phyloP scores from a whole-genome alignment of 2,113 vertebrate genomes.

The Trematocara stigmaticum region DNA sequence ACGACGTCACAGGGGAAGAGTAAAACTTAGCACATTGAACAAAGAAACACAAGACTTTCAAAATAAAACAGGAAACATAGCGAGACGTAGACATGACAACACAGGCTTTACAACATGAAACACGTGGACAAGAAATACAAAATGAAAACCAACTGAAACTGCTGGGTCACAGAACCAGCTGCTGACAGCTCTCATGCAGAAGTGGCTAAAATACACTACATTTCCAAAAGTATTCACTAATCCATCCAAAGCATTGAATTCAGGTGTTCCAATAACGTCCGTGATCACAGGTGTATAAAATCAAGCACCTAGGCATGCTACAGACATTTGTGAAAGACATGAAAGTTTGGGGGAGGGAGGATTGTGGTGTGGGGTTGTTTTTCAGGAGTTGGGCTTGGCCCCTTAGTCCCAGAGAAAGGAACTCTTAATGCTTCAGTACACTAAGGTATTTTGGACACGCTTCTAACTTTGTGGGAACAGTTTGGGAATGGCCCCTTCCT shows the following conservation, averaged over 20 bases:
- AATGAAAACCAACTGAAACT: background rate
- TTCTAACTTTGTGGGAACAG: fast-evolving
- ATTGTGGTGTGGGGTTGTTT: background rate
- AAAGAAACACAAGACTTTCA: background rate
- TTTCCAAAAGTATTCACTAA: background rate
- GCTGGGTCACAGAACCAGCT: background rate
- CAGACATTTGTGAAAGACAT: background rate
- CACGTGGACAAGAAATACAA: background rate
- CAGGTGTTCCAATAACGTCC: background rate
- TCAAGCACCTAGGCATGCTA: background rate
- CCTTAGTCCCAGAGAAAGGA: background rate
- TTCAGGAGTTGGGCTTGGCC: background rate
- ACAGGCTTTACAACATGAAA: background rate
- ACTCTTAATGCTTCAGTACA: background rate
- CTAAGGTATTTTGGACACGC: background rate
- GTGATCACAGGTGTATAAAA: background rate
- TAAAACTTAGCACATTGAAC: background rate
- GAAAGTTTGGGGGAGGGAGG: background rate
- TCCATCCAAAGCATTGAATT: background rate
- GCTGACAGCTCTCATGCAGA: background rate
- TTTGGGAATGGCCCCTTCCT: background rate
- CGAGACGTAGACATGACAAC: background rate
- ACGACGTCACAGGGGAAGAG: background rate
- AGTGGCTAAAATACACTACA: background rate
- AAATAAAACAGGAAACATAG: background rate